Evolutionary conservation across 2,113 vertebrate species (phyloP).

Genomic region (Naja naja): DNA sequence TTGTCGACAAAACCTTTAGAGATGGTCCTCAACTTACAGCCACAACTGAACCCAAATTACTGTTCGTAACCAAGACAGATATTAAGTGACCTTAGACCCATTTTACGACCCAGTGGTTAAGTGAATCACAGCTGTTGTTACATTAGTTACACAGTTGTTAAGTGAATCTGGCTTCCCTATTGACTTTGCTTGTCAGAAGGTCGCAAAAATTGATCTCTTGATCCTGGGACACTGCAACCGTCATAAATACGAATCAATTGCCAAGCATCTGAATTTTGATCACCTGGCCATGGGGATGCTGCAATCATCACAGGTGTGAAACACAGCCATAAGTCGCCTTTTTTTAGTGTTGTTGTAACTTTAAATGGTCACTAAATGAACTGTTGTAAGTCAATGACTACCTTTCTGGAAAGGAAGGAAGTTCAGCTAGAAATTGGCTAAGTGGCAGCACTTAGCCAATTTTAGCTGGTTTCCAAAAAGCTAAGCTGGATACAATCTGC

Average conservation of each 20-base stretch:
- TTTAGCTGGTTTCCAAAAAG: background rate
- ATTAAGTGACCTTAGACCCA: background rate
- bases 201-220: background rate
- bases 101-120: background rate
- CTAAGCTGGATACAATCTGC: background rate
- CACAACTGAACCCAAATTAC: background rate
- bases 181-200: background rate
- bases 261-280: too few relatives aligned
- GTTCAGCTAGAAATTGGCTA: background rate
- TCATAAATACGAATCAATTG: too few relatives aligned
- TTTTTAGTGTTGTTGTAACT: background rate
- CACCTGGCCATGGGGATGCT: too few relatives aligned
- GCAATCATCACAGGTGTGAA: too few relatives aligned
- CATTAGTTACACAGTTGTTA: background rate
- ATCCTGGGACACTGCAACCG: background rate
- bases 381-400: background rate
- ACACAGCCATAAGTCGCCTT: too few relatives aligned
- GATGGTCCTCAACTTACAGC: background rate
- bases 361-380: background rate
- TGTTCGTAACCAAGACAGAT: background rate
- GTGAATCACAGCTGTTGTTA: background rate
- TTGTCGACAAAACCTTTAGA: background rate
- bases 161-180: background rate
- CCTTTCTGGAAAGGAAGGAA: background rate
- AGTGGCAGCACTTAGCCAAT: background rate